phyloP scores from a whole-genome alignment of 2,113 vertebrate genomes.

The Cryptoleucopteryx plumbea region DNA sequence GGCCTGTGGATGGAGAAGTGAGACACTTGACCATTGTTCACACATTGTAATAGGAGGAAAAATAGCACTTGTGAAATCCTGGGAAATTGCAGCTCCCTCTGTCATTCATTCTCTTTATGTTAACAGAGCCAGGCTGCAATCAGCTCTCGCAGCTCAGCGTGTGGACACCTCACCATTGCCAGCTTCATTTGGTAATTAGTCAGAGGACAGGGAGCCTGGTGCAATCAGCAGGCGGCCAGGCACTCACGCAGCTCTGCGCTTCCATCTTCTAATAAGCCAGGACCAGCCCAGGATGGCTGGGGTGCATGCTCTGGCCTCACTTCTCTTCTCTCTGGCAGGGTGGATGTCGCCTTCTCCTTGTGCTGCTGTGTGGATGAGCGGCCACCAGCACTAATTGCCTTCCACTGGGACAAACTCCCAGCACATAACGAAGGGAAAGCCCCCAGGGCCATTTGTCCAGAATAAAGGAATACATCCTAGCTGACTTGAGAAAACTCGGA shows the following conservation, averaged over 20 bases:
- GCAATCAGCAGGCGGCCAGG: not conserved
- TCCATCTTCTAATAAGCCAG: not conserved
- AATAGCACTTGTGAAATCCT: not conserved
- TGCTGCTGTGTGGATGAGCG: not conserved
- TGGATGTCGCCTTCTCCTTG: accelerated
- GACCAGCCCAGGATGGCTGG: accelerated
- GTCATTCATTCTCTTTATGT: not conserved
- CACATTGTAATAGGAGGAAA: not conserved
- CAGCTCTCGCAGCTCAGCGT: not conserved
- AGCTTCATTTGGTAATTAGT: not conserved
- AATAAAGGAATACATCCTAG: not conserved
- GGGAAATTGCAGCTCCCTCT: not conserved
- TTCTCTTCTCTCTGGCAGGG: accelerated
- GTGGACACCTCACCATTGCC: accelerated
- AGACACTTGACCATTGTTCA: constrained; percentile 30
- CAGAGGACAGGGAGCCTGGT: not conserved
- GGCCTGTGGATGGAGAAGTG: not conserved
- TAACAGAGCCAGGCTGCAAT: not conserved
- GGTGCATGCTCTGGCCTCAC: accelerated
- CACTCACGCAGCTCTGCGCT: accelerated
- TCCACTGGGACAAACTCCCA: not conserved
- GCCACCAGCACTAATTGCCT: not conserved
- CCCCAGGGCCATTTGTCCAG: not conserved
- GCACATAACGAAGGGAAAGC: not conserved
- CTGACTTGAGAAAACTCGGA: not conserved